Evolutionary conservation across 2,888 invertebrate species (phyloP), one percentile per base, ranked within the genome.

Genomic region (Cataglyphis cursor): DNA sequence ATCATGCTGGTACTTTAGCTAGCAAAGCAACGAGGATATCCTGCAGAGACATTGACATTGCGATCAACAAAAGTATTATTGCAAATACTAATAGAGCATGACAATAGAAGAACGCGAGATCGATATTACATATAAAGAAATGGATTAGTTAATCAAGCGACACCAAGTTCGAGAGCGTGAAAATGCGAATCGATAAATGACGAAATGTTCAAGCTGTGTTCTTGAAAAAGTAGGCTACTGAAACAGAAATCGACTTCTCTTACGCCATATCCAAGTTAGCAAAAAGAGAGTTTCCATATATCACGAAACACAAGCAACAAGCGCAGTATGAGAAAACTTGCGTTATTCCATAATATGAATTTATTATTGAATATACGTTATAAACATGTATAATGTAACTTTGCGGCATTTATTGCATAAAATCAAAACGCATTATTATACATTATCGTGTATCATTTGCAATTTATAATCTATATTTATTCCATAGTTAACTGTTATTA

Each of bases 41-140:
- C 90, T 90, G 87, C 65, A 15, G 73, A 85, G 85, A 84, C 87
- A 85, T 89, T 89, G 85, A 87, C 89, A 85, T 80, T 85, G 87
- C 70, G 70, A 12, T 57, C 64, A 61, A 51, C 38, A 54, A 81
- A 81, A 84, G 35, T 66, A 73, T 54, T 64, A 51, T 10, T 78
- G 59, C 57, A 21, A 66, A 5, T n/a, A 12, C 18, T 12, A 51
- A 31, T n/a, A 31, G 44, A 64, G 80, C 83, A 51, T 74, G 38
- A 82, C 75, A 12, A 21, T 41, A 28, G 35, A 51, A 18, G 41
- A 28, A 28, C 5, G 12, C 9, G 38, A 57, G 21, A 68, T 62
- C 38, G 35, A n/a, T 41, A 41, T 38, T 28, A 21, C 31, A n/a
- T 28, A 41, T 6, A 28, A 31, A 59, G 57, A 70, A 61, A 57